A percentile compares a stretch with the other conserved stretches of the same genome.
Conservation (phyloP, 2,888 invertebrate genomes). For the Spodoptera littoralis region DNA sequence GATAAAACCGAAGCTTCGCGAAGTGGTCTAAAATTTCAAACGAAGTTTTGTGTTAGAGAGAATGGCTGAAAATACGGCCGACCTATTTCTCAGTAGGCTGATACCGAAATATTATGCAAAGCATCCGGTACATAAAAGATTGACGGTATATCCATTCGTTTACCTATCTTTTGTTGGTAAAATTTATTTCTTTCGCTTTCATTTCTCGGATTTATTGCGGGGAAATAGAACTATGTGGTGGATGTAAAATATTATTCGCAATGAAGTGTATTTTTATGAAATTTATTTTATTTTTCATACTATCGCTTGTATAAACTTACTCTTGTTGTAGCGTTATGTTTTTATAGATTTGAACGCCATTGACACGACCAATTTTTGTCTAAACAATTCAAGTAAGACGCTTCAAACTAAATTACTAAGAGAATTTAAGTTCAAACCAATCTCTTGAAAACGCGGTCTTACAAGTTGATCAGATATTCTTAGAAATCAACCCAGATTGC, state of each 20-base stretch:
- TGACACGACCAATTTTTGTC: too few relatives aligned
- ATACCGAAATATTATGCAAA: conserved; percentile 44
- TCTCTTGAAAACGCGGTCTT: too few relatives aligned
- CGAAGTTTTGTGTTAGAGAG: conserved; percentile 10
- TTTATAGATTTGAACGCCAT: too few relatives aligned
- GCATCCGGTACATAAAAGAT: conserved; percentile 46
- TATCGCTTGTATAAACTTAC: conserved; percentile 3
- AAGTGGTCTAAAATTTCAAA: conserved; percentile 17
- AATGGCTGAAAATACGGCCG: conserved; percentile 23
- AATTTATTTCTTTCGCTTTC: conserved; percentile 35
- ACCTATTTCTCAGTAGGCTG: conserved; percentile 23
- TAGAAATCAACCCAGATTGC: conserved; percentile 4
- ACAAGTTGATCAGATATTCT: too few relatives aligned
- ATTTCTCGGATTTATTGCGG: conserved; percentile 26
- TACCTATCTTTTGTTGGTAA: conserved; percentile 36
- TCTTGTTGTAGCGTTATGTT: neutral
- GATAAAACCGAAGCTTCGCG: neutral
- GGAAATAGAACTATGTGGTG: neutral
- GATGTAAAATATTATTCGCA: conserved; percentile 8
- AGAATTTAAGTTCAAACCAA: too few relatives aligned
- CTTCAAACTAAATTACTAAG: too few relatives aligned
- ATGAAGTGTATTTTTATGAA: neutral
- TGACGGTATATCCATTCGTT: conserved; percentile 37
- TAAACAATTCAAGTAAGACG: too few relatives aligned
- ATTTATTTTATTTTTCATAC: neutral